Evolutionary conservation across 1,140 invertebrate species (phyloP), one percentile per base, ranked within the genome.

Genomic region (Neodiprion virginianus): DNA sequence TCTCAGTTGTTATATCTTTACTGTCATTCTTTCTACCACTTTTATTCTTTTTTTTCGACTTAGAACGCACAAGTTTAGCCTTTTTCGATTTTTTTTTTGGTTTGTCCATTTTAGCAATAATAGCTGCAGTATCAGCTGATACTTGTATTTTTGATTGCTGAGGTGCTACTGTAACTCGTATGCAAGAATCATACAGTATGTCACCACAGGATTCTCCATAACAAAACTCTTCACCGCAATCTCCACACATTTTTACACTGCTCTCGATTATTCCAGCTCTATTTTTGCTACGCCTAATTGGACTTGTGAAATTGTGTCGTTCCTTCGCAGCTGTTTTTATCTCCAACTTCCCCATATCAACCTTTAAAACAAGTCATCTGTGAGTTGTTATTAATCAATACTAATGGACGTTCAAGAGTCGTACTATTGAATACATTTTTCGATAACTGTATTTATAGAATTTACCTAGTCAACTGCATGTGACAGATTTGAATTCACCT

Each of bases 161-260:
- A 0, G 74, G 72, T 0, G 48, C 73, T 2, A 87, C 76, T 0
- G 77, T 74, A 1, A 89, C 79, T 11, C 88, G 76, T 12, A 82
- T 79, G 66, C 81, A 91, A 1, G 86, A 86, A 71, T 91, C 89
- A 75, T 91, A 91, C 0, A 88, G 79, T 75, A 90, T 87, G 23
- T 91, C 90, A 12, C 87, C 88, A 75, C 90, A 91, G 48, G 81
- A 81, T 67, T 88, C 88, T 87, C 94, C 93, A 80, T 91, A 92
- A 82, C 96, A 97, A 87, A 95, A 94, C 85, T 97, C 96, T 82
- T 96, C 95, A 2, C 93, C 93, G 79, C 96, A 97, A 82, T 96
- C 94, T 0, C 87, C 80, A 83, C 96, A 97, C 11, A 93, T 92
- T 67, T 93, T 88, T 9, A 93, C 90, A 72, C 93, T 91, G 8